Conservation (phyloP, 2,113 vertebrate genomes). For the Psammodynastes pulverulentus region DNA sequence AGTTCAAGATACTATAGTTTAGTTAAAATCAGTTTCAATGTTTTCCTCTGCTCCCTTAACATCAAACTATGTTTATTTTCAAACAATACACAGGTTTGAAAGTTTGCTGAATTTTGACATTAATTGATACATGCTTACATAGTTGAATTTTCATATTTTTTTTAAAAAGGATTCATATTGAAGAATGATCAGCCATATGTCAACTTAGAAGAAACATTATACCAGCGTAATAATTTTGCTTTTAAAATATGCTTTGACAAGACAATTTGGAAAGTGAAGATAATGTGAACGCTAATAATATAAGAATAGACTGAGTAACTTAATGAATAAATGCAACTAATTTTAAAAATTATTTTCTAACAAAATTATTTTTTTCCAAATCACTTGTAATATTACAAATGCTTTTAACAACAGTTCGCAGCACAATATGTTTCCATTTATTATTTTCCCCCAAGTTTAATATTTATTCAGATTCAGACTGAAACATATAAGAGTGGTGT, state of each 20-base stretch:
- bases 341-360: background rate
- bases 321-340: background rate
- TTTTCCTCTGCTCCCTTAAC: background rate
- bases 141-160: constrained; percentile 28
- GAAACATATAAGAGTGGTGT: background rate
- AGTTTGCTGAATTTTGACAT: background rate
- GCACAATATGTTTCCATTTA: background rate
- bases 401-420: constrained; percentile 8
- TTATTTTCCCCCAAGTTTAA: background rate
- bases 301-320: background rate
- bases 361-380: constrained; percentile 5
- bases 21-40: background rate
- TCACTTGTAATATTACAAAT: background rate
- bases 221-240: constrained; percentile 26
- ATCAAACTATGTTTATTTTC: background rate
- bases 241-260: constrained; percentile 18
- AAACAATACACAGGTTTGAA: background rate
- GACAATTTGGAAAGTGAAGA: background rate
- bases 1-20: background rate
- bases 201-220: constrained; percentile 31
- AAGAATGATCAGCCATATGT: constrained; percentile 17
- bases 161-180: background rate
- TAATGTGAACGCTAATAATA: background rate
- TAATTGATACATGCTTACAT: background rate
- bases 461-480: background rate